Base-by-base conservation (phyloP, 1,140 invertebrate genomes). In the Euwallacea similis region DNA sequence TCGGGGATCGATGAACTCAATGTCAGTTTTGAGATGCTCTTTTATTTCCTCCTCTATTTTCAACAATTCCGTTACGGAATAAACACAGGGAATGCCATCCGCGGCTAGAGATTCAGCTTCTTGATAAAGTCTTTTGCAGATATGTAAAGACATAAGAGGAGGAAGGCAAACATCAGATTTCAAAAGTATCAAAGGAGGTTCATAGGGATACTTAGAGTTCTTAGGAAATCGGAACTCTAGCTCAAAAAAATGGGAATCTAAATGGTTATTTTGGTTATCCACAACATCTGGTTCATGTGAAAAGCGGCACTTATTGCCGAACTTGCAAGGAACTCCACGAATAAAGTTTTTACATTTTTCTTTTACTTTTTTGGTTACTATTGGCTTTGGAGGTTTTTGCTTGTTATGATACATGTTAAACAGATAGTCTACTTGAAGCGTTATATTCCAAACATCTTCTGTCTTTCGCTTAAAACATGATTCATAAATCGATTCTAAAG, bases 401-500 rank as follows among this genome's bases (percentile, higher is more conserved):
- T 86, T 86, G 2, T 85, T 84, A 75, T 85, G 81, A 78, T 88
- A 88, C 71, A 87, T 79, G 75, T 87, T 84, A 7, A 87, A 79
- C 75, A 92, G 81, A 81, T 91, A 91, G 75, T 90, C 85, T 58
- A 92, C 80, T 75, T 87, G 85, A 56, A 91, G 80, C 73, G 85
- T 86, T 0, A 92, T 79, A 71, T 83, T 85, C 90, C 90, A 93
- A 43, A 91, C 83, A 77, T 88, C 87, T 47, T 80, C 79, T 50
- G 91, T 87, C 78, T 88, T 89, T 73, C 89, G 87, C 77, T 83
- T 82, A 79, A 90, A 92, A 33, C 82, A 83, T 62, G 84, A 81
- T 64, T 89, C 90, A 79, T 91, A 93, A 71, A 92, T 92, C 47
- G 90, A 91, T 79, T 90, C 85, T 43, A 93, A 79, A 2, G 88